phyloP scores from a whole-genome alignment of 2,113 vertebrate genomes.

The Ciconia boyciana region DNA sequence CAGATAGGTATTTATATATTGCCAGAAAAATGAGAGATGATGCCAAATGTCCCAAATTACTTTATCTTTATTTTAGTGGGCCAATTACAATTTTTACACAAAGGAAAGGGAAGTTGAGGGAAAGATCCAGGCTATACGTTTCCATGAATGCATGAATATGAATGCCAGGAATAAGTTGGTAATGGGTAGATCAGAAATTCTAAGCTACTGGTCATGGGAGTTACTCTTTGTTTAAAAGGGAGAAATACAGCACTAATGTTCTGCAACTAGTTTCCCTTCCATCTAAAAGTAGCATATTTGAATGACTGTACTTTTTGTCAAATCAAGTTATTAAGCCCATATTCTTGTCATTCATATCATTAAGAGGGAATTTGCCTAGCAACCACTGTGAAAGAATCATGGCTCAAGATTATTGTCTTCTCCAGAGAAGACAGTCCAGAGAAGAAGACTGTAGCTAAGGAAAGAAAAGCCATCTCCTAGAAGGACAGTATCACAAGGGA shows the following conservation, averaged over 20 bases:
- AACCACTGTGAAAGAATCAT: neutral
- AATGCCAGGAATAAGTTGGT: neutral
- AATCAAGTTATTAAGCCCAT: neutral
- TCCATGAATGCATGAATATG: neutral
- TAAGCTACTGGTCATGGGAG: neutral
- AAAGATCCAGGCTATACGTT: neutral
- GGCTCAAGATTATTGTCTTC: neutral
- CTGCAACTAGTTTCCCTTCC: neutral
- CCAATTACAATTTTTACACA: neutral
- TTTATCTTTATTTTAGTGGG: neutral
- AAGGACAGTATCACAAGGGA: neutral
- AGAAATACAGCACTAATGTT: neutral
- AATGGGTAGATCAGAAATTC: neutral
- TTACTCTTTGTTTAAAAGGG: neutral
- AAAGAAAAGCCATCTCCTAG: neutral
- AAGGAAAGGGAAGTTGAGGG: neutral
- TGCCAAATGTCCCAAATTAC: neutral
- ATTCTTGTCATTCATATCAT: neutral
- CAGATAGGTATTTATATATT: slow-evolving; percentile 75
- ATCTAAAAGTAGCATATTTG: neutral
- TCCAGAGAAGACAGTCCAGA: neutral
- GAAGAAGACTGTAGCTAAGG: neutral
- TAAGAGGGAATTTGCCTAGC: neutral
- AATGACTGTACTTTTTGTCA: neutral
- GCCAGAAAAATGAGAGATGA: neutral